Evolutionary conservation across 2,113 vertebrate genomes (phyloP).

Genomic region (Tor tambroides): DNA sequence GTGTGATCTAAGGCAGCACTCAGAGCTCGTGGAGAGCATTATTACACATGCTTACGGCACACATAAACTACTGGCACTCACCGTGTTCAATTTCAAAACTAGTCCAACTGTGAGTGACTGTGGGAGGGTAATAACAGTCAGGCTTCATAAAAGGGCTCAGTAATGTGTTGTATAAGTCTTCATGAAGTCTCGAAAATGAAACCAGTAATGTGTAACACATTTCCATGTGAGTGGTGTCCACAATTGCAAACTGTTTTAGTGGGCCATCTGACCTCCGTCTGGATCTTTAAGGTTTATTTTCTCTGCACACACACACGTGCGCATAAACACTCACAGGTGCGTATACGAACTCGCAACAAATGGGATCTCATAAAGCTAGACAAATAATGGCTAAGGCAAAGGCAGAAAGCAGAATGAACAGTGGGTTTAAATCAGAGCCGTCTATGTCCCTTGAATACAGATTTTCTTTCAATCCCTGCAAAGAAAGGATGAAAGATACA

Average conservation of each 20-base stretch:
- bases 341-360: conserved; percentile 6
- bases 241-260: conserved; percentile 15
- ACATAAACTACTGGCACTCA: conserved; percentile 27
- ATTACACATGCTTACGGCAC: conserved; percentile 26
- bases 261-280: background rate
- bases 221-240: conserved; percentile 14
- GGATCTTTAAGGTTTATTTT: background rate
- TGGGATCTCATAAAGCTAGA: conserved; percentile 15
- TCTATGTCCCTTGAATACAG: conserved; percentile 6
- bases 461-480: conserved; percentile 19
- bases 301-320: background rate
- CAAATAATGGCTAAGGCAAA: conserved; percentile 15
- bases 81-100: background rate
- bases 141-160: background rate
- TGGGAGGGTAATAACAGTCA: conserved; percentile 34
- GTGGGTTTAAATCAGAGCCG: conserved; percentile 38
- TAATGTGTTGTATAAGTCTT: conserved; percentile 33
- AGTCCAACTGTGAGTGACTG: conserved; percentile 13
- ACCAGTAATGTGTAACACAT: conserved; percentile 13
- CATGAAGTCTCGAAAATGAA: conserved; percentile 31
- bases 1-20: conserved; percentile 23
- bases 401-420: conserved; percentile 39
- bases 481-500: conserved; percentile 27
- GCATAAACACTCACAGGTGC: background rate
- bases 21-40: conserved; percentile 22